Conservation (phyloP, 1,140 invertebrate genomes). For the Lerema accius region DNA sequence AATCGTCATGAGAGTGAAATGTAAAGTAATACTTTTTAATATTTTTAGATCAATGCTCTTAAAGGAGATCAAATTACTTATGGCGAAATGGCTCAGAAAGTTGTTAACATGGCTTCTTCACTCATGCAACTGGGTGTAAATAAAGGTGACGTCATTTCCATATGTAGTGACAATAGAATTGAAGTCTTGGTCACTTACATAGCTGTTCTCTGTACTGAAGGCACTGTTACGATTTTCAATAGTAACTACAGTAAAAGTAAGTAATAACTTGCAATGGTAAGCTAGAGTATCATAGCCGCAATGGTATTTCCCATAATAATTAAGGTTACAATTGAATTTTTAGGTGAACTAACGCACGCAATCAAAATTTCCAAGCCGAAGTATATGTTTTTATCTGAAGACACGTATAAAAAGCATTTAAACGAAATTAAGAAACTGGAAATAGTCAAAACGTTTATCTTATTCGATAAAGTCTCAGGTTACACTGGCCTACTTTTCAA, state of each 20-base stretch:
- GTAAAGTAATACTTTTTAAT: too few species aligned
- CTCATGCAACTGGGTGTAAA: conserved; percentile 54
- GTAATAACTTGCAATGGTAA: conserved; percentile 11
- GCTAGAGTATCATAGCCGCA: background rate
- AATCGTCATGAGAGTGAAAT: too few species aligned
- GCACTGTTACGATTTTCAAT: conserved; percentile 72
- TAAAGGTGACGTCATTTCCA: conserved; percentile 68
- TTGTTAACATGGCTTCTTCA: conserved; percentile 51
- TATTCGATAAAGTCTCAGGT: conserved; percentile 42
- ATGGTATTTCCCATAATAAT: too few species aligned
- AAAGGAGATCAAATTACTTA: conserved; percentile 51
- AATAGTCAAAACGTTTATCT: conserved; percentile 44
- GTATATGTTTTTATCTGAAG: conserved; percentile 56
- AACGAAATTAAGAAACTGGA: conserved; percentile 41
- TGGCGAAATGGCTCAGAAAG: conserved; percentile 47
- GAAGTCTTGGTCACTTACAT: conserved; percentile 67
- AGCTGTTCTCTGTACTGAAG: conserved; percentile 68
- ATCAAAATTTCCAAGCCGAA: conserved; percentile 58
- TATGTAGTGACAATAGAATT: conserved; percentile 79
- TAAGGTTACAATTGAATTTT: too few species aligned
- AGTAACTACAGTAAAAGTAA: conserved; percentile 74
- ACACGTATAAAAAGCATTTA: conserved; percentile 43
- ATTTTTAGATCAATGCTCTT: conserved; percentile 52
- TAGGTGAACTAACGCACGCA: conserved; percentile 58
- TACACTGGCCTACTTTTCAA: conserved; percentile 38